phyloP scores from a whole-genome alignment of 2,888 invertebrate genomes.

The Archaeoteleia sp. region DNA sequence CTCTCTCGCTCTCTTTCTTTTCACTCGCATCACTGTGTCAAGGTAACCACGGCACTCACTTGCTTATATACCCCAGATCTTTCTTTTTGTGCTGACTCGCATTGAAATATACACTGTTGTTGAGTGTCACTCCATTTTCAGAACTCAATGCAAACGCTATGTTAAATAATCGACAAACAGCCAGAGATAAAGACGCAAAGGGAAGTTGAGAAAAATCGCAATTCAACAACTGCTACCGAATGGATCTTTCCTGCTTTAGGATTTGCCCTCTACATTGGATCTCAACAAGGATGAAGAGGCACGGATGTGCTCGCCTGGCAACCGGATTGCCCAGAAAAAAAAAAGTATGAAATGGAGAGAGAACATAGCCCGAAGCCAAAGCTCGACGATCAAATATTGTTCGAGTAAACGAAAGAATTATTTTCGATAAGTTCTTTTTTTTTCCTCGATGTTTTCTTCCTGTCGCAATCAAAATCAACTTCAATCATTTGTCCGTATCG shows the following conservation, averaged over 20 bases:
- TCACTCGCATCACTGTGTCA: conserved; percentile 59
- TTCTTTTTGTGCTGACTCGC: conserved; percentile 7
- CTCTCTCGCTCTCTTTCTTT: conserved; percentile 10
- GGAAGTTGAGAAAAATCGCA: background rate
- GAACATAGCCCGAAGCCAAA: conserved; percentile 1
- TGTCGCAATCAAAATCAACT: background rate
- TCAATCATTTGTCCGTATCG: too few relatives aligned
- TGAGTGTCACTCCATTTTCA: background rate
- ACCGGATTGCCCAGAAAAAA: conserved; percentile 10
- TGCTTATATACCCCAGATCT: conserved; percentile 11
- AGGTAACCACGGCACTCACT: conserved; percentile 49
- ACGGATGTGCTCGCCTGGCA: conserved; percentile 14
- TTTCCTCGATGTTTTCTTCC: background rate
- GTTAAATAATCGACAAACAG: too few relatives aligned
- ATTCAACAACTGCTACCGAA: background rate
- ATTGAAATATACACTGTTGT: conserved; percentile 4
- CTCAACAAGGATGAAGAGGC: conserved; percentile 5
- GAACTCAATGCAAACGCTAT: too few relatives aligned
- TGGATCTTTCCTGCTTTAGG: conserved; percentile 6
- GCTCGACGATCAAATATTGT: conserved; percentile 9
- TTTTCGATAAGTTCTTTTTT: conserved; percentile 17
- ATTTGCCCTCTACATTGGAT: conserved; percentile 9
- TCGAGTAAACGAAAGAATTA: conserved; percentile 16
- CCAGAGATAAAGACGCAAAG: background rate
- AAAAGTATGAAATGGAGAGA: conserved; percentile 1